Conservation (phyloP, 1,140 invertebrate species). For the Heliconius melpomene region DNA sequence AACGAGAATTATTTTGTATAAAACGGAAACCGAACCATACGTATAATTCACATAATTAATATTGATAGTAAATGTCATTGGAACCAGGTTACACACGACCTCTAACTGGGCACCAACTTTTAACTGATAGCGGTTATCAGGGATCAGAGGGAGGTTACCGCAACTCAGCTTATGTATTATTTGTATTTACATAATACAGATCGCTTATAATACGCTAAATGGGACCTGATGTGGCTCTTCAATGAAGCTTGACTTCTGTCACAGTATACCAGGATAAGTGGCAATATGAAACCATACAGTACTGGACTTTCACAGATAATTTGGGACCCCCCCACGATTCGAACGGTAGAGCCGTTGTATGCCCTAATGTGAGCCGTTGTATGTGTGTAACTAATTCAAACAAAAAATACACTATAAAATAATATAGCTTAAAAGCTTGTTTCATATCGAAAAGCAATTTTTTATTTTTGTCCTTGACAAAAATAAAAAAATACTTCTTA, state of each 20-base stretch:
- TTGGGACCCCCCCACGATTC: too few relatives aligned
- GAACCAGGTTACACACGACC: constrained; percentile 5
- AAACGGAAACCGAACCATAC: too few relatives aligned
- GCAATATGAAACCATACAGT: too few relatives aligned
- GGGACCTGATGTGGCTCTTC: background rate
- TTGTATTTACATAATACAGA: background rate
- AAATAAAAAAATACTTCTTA: background rate
- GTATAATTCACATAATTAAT: background rate
- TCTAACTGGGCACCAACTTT: constrained; percentile 14
- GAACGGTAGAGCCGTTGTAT: too few relatives aligned
- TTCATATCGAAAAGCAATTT: too few relatives aligned
- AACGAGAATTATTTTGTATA: too few relatives aligned
- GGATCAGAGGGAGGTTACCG: constrained; percentile 26
- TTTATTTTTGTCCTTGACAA: background rate
- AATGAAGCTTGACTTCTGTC: background rate
- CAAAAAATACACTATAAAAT: background rate
- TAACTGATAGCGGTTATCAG: constrained; percentile 30
- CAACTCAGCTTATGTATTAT: constrained; percentile 1
- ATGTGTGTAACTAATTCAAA: background rate
- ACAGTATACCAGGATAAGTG: background rate
- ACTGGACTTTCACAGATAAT: too few relatives aligned
- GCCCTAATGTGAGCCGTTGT: too few relatives aligned
- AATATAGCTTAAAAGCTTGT: too few relatives aligned
- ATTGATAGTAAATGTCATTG: background rate
- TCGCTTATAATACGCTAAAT: background rate